Base-by-base conservation (phyloP, 2,113 vertebrate genomes). In the Gasterosteus nipponicus region DNA sequence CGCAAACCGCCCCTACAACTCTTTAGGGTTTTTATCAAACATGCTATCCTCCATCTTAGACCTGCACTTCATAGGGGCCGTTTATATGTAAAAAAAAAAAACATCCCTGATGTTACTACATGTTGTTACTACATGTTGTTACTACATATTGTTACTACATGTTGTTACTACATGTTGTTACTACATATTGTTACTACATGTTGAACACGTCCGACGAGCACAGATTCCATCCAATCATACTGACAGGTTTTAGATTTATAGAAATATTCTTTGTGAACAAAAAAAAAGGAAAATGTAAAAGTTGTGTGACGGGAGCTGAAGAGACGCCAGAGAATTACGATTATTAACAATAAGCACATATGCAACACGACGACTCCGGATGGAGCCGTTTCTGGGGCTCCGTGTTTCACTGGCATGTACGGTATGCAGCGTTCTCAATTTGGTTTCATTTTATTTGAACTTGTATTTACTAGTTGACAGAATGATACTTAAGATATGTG, bases 331-430 rank as follows among this genome's bases (percentile, higher is more conserved):
- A 44, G 44, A 31, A 53, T 44, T 62, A 64, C 29, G 12, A 44
- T 49, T 26, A n/a, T 75, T 39, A 51, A 58, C 49, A n/a, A n/a
- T 5, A 56, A 58, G 26, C 18, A 33, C 63, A 56, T 63, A 59
- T 64, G 69, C 70, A 78, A 78, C 59, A 53, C 16, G 3, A 69
- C 7, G 9, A 60, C 31, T 66, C 46, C 12, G 19, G 42, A n/a
- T 10, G 59, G 29, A 85, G 66, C 41, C 70, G 31, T 69, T 81
- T 77, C 57, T 56, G 56, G 70, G 77, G 65, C 60, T 39, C 73
- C 7, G 14, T 4, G 8, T 29, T 69, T 60, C 22, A 68, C 47
- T 73, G 64, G 14, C 44, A 68, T 57, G 72, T 57, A 22, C 11
- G 44, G n/a, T 57, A 33, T 54, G 67, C n/a, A 46, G 47, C 64